Evolutionary conservation across 2,113 vertebrate genomes (phyloP).

Genomic region (Budorcas taxicolor): DNA sequence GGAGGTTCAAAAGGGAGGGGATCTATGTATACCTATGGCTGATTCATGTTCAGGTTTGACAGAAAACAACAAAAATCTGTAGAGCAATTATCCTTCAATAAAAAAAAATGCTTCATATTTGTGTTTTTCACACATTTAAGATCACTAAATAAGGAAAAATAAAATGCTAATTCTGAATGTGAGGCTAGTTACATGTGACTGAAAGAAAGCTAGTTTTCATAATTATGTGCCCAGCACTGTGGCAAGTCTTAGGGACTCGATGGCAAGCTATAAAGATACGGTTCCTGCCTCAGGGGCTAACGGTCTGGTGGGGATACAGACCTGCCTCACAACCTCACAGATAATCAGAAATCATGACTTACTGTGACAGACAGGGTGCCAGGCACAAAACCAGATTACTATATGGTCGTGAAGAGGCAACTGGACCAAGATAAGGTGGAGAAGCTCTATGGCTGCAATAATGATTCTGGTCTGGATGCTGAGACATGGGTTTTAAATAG

Average conservation of each 20-base stretch:
- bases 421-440: background rate
- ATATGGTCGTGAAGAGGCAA: background rate
- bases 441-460: fast-evolving
- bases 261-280: background rate
- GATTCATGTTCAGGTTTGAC: background rate
- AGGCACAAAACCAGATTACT: background rate
- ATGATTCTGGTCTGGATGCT: background rate
- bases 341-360: background rate
- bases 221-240: background rate
- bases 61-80: background rate
- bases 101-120: background rate
- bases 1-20: background rate
- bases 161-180: background rate
- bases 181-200: background rate
- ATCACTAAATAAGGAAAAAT: background rate
- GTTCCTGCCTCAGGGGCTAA: background rate
- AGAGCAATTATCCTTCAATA: background rate
- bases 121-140: background rate
- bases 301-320: background rate
- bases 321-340: background rate
- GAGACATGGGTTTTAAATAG: background rate
- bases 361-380: background rate
- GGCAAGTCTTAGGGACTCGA: background rate
- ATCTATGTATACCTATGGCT: background rate
- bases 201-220: background rate